Conservation (phyloP, 2,888 invertebrate genomes). For the Netelia virgata region DNA sequence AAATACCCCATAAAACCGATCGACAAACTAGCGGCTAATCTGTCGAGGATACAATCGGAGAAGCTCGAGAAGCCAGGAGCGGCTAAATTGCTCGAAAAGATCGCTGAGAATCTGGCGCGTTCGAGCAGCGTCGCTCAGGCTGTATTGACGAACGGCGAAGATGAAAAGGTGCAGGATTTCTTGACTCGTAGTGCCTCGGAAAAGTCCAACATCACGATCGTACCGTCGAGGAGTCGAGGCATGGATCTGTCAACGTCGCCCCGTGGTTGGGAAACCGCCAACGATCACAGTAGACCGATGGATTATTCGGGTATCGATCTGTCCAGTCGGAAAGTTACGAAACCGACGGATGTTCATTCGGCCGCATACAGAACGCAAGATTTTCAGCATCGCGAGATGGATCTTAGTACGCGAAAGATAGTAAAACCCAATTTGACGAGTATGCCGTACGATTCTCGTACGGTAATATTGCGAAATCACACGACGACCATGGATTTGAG, state of each 20-base stretch:
- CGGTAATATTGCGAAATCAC: conserved; percentile 81
- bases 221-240: conserved; percentile 75
- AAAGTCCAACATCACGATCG: conserved; percentile 53
- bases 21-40: conserved; percentile 81
- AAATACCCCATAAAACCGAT: conserved; percentile 81
- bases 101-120: conserved; percentile 82
- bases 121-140: conserved; percentile 73
- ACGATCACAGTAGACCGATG: conserved; percentile 78
- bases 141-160: conserved; percentile 74
- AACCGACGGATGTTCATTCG: conserved; percentile 74
- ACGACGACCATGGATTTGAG: conserved; percentile 82
- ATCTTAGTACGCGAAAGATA: conserved; percentile 81
- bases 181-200: conserved; percentile 71
- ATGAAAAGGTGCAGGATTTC: conserved; percentile 75
- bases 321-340: conserved; percentile 80
- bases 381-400: conserved; percentile 82
- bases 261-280: conserved; percentile 78
- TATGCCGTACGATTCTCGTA: conserved; percentile 78
- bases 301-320: conserved; percentile 83
- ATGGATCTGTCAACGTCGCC: conserved; percentile 81
- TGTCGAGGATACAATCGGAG: conserved; percentile 80
- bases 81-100: conserved; percentile 81
- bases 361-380: conserved; percentile 74
- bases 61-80: conserved; percentile 75
- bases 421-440: conserved; percentile 76